These are phyloP conservation scores for Ophiodon elongatus DNA, from an alignment of 2,113 vertebrate species.

Conservation along the genomic window DNA sequence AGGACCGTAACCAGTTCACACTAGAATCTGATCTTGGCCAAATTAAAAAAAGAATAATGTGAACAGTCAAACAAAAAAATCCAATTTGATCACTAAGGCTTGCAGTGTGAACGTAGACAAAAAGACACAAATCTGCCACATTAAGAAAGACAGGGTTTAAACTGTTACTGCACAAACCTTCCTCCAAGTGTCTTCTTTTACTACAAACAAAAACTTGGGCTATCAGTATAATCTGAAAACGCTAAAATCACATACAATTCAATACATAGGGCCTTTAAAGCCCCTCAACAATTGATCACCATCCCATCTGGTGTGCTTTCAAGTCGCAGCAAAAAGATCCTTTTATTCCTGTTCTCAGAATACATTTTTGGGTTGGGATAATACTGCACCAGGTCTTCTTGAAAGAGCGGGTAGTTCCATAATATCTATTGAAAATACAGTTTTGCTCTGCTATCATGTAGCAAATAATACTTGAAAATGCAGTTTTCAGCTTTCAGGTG, in stretches of 20 bases:
- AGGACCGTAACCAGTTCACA: not conserved
- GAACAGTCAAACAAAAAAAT: too few species aligned
- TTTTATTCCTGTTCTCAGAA: conserved; percentile 9
- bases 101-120: too few species aligned
- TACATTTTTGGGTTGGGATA: not conserved
- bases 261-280: not conserved
- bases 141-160: not conserved
- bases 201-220: not conserved
- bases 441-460: conserved; percentile 36
- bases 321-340: conserved; percentile 13
- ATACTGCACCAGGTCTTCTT: conserved; percentile 1
- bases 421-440: conserved; percentile 16
- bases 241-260: not conserved
- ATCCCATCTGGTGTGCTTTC: conserved; percentile 8
- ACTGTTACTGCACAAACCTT: not conserved
- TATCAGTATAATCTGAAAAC: not conserved
- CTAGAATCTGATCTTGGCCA: not conserved
- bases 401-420: not conserved
- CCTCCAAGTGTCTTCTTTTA: not conserved
- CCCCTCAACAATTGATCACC: not conserved
- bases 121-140: not conserved
- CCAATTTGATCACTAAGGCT: too few species aligned
- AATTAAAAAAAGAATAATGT: not conserved
- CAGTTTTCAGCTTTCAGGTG: conserved; percentile 19
- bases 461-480: conserved; percentile 29